Evolutionary conservation across 2,888 invertebrate species (phyloP).

Genomic region (Cerastoderma edule): DNA sequence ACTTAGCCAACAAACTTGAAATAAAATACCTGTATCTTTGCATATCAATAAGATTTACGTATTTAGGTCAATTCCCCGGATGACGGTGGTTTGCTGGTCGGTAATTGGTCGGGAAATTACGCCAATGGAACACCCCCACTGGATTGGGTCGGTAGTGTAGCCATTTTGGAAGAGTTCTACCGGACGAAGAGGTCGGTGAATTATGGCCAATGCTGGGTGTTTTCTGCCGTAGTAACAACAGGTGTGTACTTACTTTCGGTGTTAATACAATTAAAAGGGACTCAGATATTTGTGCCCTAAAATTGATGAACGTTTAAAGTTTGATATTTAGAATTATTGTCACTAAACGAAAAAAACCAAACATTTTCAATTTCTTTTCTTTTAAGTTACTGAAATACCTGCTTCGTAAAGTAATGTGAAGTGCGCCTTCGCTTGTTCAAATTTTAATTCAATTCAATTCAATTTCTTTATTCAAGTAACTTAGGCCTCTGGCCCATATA

Average conservation of each 20-base stretch:
- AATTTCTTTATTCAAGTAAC: too few species aligned
- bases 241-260: conserved; percentile 85
- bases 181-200: conserved; percentile 65
- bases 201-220: conserved; percentile 78
- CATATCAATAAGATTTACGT: not conserved
- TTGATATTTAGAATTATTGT: too few species aligned
- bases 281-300: too few species aligned
- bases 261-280: too few species aligned
- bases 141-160: conserved; percentile 68
- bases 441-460: too few species aligned
- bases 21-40: not conserved
- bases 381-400: too few species aligned
- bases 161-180: conserved; percentile 75
- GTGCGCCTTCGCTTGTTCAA: too few species aligned
- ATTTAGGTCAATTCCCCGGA: conserved; percentile 51
- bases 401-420: too few species aligned
- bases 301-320: too few species aligned
- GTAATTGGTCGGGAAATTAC: conserved; percentile 78
- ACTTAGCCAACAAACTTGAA: not conserved
- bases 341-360: too few species aligned
- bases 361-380: too few species aligned
- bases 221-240: conserved; percentile 72
- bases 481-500: too few species aligned
- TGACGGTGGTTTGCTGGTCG: conserved; percentile 71
- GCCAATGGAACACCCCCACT: conserved; percentile 49